Percentiles rank a stretch among this genome's conserved stretches.
Conservation (phyloP, 1,140 invertebrate species). For the Heterodera schachtii region DNA sequence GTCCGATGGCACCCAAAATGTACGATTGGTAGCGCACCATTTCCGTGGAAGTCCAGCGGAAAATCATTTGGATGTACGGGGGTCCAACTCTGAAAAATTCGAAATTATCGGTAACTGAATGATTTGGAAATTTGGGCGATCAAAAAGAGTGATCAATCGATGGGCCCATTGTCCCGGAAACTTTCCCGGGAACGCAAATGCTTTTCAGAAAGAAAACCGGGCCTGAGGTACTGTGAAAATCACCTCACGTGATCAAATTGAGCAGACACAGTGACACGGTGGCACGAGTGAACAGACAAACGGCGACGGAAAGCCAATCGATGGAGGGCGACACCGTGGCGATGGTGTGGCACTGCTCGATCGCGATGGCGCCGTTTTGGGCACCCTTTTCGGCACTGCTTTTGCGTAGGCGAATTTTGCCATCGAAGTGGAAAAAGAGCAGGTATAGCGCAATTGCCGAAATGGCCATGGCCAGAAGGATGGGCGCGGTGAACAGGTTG, state of each 20-base stretch:
- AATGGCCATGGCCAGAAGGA: slow-evolving; percentile 26
- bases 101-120: no score
- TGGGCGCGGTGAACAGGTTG: slow-evolving; percentile 31
- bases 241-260: slow-evolving; percentile 46
- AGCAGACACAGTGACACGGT: slow-evolving; percentile 43
- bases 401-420: slow-evolving; percentile 25
- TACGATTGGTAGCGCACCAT: slow-evolving; percentile 52
- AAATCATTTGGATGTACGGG: slow-evolving; percentile 54
- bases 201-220: background rate
- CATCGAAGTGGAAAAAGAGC: slow-evolving; percentile 32
- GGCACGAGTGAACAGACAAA: slow-evolving; percentile 46
- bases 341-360: no score
- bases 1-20: slow-evolving; percentile 44
- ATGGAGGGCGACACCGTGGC: slow-evolving; percentile 12
- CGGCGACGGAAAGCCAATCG: slow-evolving; percentile 46
- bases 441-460: slow-evolving; percentile 20
- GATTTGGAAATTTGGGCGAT: no score
- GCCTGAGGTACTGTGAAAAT: background rate
- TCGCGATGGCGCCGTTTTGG: background rate
- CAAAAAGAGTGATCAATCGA: no score
- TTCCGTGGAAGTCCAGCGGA: slow-evolving; percentile 45
- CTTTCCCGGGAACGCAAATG: no score
- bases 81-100: slow-evolving; percentile 41
- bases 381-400: background rate
- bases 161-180: no score